Conservation (phyloP, 2,113 vertebrate species). For the Halcyon senegalensis region DNA sequence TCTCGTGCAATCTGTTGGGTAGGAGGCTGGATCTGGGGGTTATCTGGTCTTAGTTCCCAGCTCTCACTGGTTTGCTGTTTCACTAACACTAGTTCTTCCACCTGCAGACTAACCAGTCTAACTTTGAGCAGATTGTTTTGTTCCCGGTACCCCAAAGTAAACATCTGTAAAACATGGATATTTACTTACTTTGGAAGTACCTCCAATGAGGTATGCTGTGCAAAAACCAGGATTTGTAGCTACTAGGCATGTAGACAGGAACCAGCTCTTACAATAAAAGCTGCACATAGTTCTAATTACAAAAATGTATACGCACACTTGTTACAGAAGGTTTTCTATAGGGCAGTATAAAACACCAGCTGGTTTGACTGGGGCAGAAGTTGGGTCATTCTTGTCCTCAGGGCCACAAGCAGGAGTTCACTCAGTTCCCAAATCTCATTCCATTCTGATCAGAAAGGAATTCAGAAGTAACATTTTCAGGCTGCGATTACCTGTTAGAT, state of each 20-base stretch:
- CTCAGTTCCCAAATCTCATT: background rate
- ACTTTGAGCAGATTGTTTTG: background rate
- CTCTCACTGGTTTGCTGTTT: background rate
- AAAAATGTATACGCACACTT: rapidly evolving
- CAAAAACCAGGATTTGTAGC: background rate
- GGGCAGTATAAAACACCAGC: background rate
- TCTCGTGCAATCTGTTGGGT: background rate
- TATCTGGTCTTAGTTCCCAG: background rate
- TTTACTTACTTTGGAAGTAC: background rate
- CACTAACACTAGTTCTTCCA: background rate
- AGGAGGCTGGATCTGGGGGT: background rate
- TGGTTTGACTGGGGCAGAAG: background rate
- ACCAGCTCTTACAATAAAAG: background rate
- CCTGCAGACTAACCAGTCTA: too few relatives aligned
- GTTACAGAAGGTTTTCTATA: background rate
- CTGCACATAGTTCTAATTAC: background rate
- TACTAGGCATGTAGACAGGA: background rate
- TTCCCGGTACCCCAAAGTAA: background rate
- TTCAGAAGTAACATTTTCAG: background rate
- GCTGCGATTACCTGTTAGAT: background rate
- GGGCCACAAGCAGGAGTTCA: background rate
- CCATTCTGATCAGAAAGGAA: background rate
- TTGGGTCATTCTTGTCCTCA: background rate
- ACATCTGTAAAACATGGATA: background rate
- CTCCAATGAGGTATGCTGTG: background rate